Conservation (phyloP, 2,888 invertebrate species). For the Eustalomyia histrio region DNA sequence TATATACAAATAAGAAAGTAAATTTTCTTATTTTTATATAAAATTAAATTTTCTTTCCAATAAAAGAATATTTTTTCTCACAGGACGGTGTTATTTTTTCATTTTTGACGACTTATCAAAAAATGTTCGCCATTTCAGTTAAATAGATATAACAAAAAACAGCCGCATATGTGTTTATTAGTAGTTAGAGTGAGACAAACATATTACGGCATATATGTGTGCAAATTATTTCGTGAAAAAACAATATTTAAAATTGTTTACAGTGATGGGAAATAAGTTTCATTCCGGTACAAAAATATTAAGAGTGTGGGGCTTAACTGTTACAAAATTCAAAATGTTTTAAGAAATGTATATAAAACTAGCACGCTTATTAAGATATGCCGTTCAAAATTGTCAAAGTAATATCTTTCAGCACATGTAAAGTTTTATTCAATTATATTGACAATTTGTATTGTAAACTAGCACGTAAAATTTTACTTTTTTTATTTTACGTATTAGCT, state of each 20-base stretch:
- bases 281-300: too few species aligned
- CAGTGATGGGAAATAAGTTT: conserved; percentile 38
- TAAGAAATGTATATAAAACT: too few species aligned
- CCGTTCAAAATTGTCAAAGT: too few species aligned
- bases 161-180: conserved; percentile 29
- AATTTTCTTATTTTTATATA: background rate
- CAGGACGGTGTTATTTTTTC: conserved; percentile 40
- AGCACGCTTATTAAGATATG: too few species aligned
- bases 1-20: background rate
- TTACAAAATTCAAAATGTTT: too few species aligned
- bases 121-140: conserved; percentile 65
- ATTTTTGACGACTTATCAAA: conserved; percentile 63
- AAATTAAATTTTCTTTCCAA: conserved; percentile 34
- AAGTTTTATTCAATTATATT: too few species aligned
- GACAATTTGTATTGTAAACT: too few species aligned
- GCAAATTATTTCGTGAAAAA: conserved; percentile 50
- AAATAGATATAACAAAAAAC: conserved; percentile 39
- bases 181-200: conserved; percentile 50
- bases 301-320: too few species aligned
- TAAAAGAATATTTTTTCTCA: conserved; percentile 31
- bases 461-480: too few species aligned
- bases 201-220: conserved; percentile 1
- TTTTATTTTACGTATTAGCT: too few species aligned
- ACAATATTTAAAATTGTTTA: conserved; percentile 14
- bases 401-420: too few species aligned